Percentiles rank a stretch among this genome's conserved stretches.
Conservation (phyloP, 2,113 vertebrate species). For the Engystomops pustulosus region DNA sequence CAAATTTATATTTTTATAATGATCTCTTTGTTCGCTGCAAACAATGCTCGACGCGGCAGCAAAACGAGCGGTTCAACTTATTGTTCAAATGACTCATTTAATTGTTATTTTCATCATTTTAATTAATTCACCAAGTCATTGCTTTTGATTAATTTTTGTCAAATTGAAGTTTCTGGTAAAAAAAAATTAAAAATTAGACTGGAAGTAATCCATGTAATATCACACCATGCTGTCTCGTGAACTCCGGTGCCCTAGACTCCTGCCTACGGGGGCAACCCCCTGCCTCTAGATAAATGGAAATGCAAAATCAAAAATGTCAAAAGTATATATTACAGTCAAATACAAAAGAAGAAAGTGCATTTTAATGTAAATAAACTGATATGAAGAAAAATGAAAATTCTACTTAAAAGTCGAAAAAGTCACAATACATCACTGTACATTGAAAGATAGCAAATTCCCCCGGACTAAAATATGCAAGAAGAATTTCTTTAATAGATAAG, state of each 20-base stretch:
- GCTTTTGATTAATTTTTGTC: not conserved
- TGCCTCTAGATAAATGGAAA: not conserved
- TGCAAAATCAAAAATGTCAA: not conserved
- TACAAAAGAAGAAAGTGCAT: slow-evolving; percentile 20
- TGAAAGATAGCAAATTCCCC: slow-evolving; percentile 28
- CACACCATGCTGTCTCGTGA: not conserved
- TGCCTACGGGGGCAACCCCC: not conserved
- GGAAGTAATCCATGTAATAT: not conserved
- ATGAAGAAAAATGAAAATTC: not conserved
- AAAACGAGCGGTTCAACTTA: not conserved
- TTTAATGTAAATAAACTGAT: slow-evolving; percentile 35
- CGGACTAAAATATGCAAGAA: slow-evolving; percentile 42
- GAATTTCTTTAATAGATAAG: slow-evolving; percentile 47
- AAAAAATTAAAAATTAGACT: not conserved
- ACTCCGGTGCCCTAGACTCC: not conserved
- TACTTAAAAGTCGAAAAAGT: slow-evolving; percentile 23
- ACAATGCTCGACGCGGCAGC: not conserved
- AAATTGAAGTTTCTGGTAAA: not conserved
- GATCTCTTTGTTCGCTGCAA: not conserved
- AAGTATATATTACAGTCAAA: not conserved
- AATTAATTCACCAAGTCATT: not conserved
- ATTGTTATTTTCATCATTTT: not conserved
- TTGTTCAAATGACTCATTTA: not conserved
- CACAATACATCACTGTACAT: slow-evolving; percentile 31
- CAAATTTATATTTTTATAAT: too few species aligned